phyloP scores from a whole-genome alignment of 2,888 invertebrate species.

The Ennomos fuscantarius region DNA sequence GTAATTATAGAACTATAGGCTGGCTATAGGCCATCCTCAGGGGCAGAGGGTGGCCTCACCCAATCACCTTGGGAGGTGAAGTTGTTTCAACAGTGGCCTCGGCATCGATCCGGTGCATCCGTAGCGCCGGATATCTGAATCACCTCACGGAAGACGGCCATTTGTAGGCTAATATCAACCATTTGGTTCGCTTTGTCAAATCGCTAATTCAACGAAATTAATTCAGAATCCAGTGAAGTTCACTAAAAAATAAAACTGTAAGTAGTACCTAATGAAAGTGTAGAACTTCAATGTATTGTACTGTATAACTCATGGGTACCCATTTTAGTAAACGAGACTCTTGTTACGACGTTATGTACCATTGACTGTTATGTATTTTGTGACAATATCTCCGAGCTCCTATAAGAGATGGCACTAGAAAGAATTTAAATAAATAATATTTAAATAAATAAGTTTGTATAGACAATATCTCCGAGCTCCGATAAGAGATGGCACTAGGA shows the following conservation, averaged over 20 bases:
- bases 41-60: conserved; percentile 14
- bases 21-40: conserved; percentile 14
- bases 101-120: conserved; percentile 24
- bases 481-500: no score
- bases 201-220: conserved; percentile 13
- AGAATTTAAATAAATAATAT: no score
- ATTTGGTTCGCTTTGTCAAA: conserved; percentile 2
- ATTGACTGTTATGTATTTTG: no score
- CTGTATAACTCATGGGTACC: conserved; percentile 1
- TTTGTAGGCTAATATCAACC: background rate
- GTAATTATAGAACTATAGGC: no score
- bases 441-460: no score
- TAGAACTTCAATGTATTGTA: background rate
- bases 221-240: conserved; percentile 10
- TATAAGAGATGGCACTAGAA: no score
- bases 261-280: no score
- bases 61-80: conserved; percentile 15
- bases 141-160: background rate
- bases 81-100: conserved; percentile 19
- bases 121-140: conserved; percentile 1
- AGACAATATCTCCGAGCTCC: no score
- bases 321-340: no score
- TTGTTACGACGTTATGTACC: no score
- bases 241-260: conserved; percentile 4
- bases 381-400: no score